Evolutionary conservation across 2,113 vertebrate species (phyloP).

Genomic region (Meles meles): DNA sequence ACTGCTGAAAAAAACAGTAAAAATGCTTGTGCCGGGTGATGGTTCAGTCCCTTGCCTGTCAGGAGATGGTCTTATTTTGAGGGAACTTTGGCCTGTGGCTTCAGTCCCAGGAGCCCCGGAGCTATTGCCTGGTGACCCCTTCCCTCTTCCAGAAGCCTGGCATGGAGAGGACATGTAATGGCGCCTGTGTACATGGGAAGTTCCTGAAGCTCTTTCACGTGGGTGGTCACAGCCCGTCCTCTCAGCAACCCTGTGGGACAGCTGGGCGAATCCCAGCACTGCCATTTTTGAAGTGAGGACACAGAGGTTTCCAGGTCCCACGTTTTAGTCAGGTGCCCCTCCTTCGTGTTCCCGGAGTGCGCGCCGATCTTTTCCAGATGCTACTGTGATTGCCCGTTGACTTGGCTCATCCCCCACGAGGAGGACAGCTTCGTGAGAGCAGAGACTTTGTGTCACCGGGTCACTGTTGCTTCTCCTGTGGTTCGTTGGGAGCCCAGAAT

Average conservation of each 20-base stretch:
- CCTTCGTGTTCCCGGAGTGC: fast-evolving
- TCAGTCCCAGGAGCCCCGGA: not conserved
- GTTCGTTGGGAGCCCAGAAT: too few relatives aligned
- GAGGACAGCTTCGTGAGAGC: not conserved
- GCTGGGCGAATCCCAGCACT: not conserved
- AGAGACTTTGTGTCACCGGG: not conserved
- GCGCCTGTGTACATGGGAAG: not conserved
- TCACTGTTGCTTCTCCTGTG: not conserved
- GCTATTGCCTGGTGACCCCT: not conserved
- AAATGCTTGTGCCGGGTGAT: not conserved
- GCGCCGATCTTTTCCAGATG: not conserved
- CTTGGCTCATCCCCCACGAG: not conserved
- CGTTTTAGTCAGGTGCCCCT: not conserved
- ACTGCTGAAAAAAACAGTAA: not conserved
- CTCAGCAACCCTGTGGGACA: not conserved
- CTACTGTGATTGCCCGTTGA: not conserved
- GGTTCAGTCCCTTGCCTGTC: not conserved
- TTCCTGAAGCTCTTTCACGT: not conserved
- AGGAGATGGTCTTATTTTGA: not conserved
- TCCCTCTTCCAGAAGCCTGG: not conserved
- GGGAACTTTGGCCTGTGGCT: not conserved
- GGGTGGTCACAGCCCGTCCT: not conserved
- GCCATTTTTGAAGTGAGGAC: not conserved
- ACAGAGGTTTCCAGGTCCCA: not conserved
- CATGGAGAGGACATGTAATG: not conserved